Conservation (phyloP, 2,113 vertebrate species). For the Gopherus flavomarginatus region DNA sequence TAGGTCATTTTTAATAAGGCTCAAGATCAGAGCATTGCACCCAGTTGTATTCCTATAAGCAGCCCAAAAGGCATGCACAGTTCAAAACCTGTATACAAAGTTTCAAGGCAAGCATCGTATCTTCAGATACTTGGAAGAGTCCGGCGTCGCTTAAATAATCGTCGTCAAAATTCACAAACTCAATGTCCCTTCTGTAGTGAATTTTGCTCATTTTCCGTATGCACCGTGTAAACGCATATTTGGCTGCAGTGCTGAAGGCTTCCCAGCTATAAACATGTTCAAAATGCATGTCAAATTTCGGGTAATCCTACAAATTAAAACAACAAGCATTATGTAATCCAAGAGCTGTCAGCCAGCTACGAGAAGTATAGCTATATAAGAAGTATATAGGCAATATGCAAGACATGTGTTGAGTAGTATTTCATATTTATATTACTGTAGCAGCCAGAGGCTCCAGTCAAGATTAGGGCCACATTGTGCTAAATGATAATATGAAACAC, state of each 20-base stretch:
- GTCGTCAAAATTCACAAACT: background rate
- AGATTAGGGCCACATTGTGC: fast-evolving
- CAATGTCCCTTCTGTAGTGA: background rate
- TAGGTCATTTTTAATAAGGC: background rate
- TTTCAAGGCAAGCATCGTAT: background rate
- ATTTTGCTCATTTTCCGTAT: background rate
- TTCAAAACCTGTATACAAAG: background rate
- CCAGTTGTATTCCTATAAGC: background rate
- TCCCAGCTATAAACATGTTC: background rate
- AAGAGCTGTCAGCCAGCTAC: background rate
- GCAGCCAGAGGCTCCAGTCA: background rate
- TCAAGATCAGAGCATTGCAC: background rate
- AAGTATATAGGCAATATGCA: fast-evolving
- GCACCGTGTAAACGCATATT: background rate
- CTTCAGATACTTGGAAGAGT: background rate
- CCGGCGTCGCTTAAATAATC: background rate
- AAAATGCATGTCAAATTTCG: background rate
- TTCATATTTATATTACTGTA: background rate
- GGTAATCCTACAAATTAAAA: background rate
- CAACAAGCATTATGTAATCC: background rate
- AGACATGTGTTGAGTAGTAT: fast-evolving
- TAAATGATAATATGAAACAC: fast-evolving
- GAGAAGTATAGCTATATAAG: fast-evolving
- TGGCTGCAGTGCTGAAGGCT: background rate
- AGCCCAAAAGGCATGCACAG: background rate